These are phyloP conservation scores for Nothocercus nigrocapillus DNA, from an alignment of 2,113 vertebrate genomes.

Conservation along the genomic window DNA sequence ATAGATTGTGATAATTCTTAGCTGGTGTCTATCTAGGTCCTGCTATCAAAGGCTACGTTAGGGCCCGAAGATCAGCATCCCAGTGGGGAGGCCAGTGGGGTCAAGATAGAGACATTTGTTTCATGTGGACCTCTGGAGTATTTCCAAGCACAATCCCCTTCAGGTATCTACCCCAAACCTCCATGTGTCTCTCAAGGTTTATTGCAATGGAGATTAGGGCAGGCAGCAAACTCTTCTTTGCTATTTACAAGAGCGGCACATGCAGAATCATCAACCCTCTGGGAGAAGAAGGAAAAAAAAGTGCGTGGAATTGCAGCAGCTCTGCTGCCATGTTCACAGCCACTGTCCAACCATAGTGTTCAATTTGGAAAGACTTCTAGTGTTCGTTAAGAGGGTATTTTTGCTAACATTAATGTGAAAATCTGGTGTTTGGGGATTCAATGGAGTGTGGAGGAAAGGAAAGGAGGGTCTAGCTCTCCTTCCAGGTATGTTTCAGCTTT, in stretches of 20 bases:
- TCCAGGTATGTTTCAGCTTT: neutral
- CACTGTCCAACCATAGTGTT: rapidly evolving
- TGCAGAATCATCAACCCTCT: neutral
- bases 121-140: rapidly evolving
- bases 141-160: neutral
- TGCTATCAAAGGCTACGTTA: neutral
- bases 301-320: no score
- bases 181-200: neutral
- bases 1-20: neutral
- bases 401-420: neutral
- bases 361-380: neutral
- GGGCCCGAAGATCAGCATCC: neutral
- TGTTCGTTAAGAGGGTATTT: neutral
- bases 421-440: neutral
- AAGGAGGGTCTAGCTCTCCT: neutral
- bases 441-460: neutral
- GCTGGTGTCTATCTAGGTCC: neutral
- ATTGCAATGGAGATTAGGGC: neutral
- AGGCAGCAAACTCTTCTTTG: neutral
- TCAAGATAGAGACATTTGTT: neutral
- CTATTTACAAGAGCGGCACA: neutral
- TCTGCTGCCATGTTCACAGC: neutral
- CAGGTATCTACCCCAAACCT: neutral
- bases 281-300: neutral
- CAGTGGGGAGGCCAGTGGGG: neutral